Base-by-base conservation (phyloP, 2,888 invertebrate genomes). In the Amphimallon solstitiale region DNA sequence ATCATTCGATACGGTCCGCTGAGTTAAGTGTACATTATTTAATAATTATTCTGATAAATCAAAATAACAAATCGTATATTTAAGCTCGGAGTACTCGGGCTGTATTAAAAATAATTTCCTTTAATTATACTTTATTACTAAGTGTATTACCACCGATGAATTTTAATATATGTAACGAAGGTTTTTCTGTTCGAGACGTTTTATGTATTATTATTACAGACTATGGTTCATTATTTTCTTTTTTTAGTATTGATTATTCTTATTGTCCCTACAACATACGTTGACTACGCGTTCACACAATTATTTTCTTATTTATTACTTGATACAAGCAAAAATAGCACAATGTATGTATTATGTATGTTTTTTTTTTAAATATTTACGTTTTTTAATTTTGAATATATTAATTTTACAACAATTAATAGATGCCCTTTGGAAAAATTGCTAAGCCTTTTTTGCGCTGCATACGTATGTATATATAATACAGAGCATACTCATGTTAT, bases 21-120 rank as follows among this genome's bases (percentile, higher is more conserved):
- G 77, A 70, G 65, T 73, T 81, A 81, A 82, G 80, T 80, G 79
- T 76, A 76, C 80, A 81, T 82, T 82, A 82, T 82, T 82, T 81
- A 81, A 81, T 82, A 82, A 82, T 82, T 82, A 82, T 81, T 82
- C 82, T 80, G 81, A 82, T 82, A 82, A 82, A 82, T 82, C 82
- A 82, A 82, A 82, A 80, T 80, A 81, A 81, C 81, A 79, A 82
- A 82, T 82, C 81, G 78, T 80, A 79, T 78, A 78, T 80, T 79
- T 79, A 79, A 77, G 77, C 78, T 76, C 75, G 77, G 75, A 77
- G 78, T 79, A 76, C 75, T 73, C 68, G 69, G 74, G 75, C 71
- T 74, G 76, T 75, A 79, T 80, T 80, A 80, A 81, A 81, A 81
- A 81, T 81, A 80, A 80, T 80, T 78, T 76, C 76, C 79, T 81